phyloP scores from a whole-genome alignment of 2,113 vertebrate species.

The Epinephelus fuscoguttatus region DNA sequence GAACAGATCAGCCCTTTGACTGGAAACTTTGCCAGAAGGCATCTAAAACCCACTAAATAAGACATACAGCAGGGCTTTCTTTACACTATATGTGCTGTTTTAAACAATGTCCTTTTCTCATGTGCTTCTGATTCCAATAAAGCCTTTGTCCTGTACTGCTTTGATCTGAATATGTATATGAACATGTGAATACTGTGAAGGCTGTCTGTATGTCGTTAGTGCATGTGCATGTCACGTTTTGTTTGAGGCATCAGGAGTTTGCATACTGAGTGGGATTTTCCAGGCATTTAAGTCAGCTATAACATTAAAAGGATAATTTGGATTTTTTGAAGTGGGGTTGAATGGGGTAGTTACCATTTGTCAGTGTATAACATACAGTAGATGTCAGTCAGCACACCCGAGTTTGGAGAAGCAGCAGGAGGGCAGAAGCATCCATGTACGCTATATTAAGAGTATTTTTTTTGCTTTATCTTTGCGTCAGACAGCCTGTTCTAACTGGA shows the following conservation, averaged over 20 bases:
- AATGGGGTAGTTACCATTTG: too few species aligned
- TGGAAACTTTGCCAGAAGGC: conserved; percentile 4
- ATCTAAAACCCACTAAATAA: background rate
- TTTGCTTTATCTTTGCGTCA: too few species aligned
- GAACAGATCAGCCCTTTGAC: conserved; percentile 18
- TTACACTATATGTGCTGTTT: background rate
- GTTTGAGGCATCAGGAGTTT: background rate
- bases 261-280: background rate
- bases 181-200: background rate
- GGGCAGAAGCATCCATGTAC: too few species aligned
- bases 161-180: background rate
- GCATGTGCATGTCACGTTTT: background rate
- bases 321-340: too few species aligned
- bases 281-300: background rate
- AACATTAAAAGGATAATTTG: background rate
- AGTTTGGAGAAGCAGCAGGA: too few species aligned
- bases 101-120: conserved; percentile 9
- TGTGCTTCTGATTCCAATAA: background rate
- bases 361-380: too few species aligned
- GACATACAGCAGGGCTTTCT: background rate
- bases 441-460: too few species aligned
- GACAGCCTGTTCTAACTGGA: too few species aligned
- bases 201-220: background rate
- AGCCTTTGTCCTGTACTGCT: conserved; percentile 10
- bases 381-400: too few species aligned